phyloP scores from a whole-genome alignment of 1,140 invertebrate species.

The Drosophila takahashii region DNA sequence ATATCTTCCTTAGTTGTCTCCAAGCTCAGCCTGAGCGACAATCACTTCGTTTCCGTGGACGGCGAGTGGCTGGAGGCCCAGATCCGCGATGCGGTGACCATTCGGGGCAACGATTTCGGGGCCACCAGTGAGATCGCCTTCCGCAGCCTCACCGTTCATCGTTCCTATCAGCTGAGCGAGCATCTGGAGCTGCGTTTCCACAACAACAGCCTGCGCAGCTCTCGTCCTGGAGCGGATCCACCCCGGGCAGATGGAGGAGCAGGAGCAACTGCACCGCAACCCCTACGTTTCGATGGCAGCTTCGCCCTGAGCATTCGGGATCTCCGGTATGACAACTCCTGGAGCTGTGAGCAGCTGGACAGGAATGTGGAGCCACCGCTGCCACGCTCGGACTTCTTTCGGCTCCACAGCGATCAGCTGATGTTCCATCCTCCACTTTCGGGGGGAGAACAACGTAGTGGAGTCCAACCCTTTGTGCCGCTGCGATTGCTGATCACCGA shows the following conservation, averaged over 20 bases:
- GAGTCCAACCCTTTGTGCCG: conserved; percentile 6
- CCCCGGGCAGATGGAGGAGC: not conserved
- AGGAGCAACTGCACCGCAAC: conserved; percentile 19
- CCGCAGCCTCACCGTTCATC: conserved; percentile 67
- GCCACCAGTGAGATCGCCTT: conserved; percentile 75
- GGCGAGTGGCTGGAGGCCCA: conserved; percentile 76
- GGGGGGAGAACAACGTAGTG: not conserved
- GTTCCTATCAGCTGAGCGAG: conserved; percentile 72
- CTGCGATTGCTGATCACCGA: conserved; percentile 54
- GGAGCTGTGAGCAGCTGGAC: conserved; percentile 68
- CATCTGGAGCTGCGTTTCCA: conserved; percentile 74
- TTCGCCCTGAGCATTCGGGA: conserved; percentile 68
- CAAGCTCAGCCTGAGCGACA: conserved; percentile 71
- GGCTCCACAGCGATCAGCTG: conserved; percentile 63
- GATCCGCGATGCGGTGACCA: conserved; percentile 59
- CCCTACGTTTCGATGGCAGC: conserved; percentile 61
- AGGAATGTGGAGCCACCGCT: conserved; percentile 53
- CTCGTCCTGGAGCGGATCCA: conserved; percentile 12
- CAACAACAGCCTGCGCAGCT: conserved; percentile 71
- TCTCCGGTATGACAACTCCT: conserved; percentile 65
- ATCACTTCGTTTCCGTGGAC: conserved; percentile 66
- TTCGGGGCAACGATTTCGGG: conserved; percentile 75
- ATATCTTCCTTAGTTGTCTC: conserved; percentile 54
- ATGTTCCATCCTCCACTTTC: conserved; percentile 29
- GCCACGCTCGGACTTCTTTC: conserved; percentile 70